Percentiles rank a stretch among this genome's conserved stretches.
phyloP scores from a whole-genome alignment of 2,888 invertebrate genomes.

The Tribolium freemani region DNA sequence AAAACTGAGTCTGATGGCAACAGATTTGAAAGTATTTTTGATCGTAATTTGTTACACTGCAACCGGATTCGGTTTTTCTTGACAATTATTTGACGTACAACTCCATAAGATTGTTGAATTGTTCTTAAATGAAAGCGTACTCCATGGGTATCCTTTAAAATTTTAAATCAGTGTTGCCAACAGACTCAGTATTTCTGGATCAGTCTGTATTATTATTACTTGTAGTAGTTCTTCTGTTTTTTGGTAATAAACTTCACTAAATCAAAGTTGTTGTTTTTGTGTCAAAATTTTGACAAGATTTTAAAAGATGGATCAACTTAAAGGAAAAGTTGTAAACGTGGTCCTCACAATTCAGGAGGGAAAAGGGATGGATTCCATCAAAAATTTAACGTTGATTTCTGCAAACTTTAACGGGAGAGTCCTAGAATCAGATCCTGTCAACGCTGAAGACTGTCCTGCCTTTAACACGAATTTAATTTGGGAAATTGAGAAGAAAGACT shows the following conservation, averaged over 20 bases:
- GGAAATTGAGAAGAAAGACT: conserved; percentile 81
- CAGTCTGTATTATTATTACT: no score
- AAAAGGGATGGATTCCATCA: conserved; percentile 67
- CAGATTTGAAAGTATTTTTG: no score
- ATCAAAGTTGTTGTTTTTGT: conserved; percentile 15
- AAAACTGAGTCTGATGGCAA: no score
- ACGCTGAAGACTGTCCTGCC: conserved; percentile 72
- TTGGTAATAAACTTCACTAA: neutral
- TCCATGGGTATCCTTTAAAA: no score
- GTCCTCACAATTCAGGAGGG: conserved; percentile 79
- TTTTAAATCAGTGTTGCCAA: no score
- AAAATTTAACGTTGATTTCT: conserved; percentile 59
- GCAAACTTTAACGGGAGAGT: conserved; percentile 64
- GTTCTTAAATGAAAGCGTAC: no score
- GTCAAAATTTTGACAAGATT: conserved; percentile 38
- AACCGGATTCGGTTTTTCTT: no score
- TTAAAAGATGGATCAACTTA: conserved; percentile 75
- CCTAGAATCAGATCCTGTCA: conserved; percentile 76
- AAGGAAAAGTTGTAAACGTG: conserved; percentile 76
- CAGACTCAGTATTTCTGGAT: no score
- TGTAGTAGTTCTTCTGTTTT: no score
- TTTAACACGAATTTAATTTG: conserved; percentile 84
- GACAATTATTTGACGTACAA: no score
- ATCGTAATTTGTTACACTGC: no score
- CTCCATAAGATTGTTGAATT: no score